Conservation (phyloP, 2,797 vertebrate genomes). For the Pangasius larnaudii region DNA sequence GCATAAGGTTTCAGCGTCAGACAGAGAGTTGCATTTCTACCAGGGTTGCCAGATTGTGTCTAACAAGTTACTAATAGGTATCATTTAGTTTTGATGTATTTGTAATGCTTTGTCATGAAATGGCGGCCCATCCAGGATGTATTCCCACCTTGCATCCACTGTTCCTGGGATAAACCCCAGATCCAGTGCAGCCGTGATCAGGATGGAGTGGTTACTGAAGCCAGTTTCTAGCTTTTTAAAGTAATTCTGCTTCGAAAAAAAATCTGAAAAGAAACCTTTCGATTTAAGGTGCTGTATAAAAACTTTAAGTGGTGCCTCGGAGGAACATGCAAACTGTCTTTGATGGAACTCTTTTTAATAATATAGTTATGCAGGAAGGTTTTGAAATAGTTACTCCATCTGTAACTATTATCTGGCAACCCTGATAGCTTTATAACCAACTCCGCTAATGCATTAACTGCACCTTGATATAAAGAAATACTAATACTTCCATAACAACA, state of each 20-base stretch:
- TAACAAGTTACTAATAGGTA: too few relatives aligned
- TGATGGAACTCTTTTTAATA: neutral
- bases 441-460: neutral
- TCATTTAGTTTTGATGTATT: neutral
- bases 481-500: too few relatives aligned
- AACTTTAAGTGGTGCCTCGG: neutral
- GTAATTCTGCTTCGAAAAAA: neutral
- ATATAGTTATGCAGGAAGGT: too few relatives aligned
- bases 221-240: too few relatives aligned
- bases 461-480: neutral
- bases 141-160: neutral
- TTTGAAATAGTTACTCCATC: too few relatives aligned
- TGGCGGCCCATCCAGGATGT: neutral
- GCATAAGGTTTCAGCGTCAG: neutral
- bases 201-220: neutral
- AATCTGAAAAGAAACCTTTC: neutral
- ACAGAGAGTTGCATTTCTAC: neutral
- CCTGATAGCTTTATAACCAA: neutral
- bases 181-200: neutral
- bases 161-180: neutral
- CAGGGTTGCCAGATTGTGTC: conserved; percentile 6
- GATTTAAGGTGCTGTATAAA: neutral
- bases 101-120: neutral
- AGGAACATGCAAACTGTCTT: neutral
- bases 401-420: neutral